Conservation (phyloP, 2,113 vertebrate species). For the Phocoena sinus region DNA sequence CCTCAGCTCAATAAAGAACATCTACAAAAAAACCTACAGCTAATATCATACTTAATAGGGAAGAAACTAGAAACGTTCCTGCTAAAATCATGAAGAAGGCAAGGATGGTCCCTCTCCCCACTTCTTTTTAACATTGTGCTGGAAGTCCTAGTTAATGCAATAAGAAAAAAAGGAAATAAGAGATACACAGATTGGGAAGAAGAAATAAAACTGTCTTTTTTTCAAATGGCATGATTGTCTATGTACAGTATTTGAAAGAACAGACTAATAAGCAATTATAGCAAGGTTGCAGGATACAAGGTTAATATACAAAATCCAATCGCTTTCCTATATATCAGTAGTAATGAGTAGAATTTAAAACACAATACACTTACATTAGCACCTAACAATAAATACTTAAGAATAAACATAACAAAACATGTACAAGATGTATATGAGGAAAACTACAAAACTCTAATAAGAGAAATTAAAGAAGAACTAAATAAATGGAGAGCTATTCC, state of each 20-base stretch:
- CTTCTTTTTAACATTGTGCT: background rate
- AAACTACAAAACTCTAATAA: background rate
- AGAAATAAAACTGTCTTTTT: background rate
- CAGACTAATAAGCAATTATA: background rate
- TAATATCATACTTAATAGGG: background rate
- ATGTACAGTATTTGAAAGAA: background rate
- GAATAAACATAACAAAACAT: background rate
- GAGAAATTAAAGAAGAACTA: background rate
- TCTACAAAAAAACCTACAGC: background rate
- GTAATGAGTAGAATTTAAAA: background rate
- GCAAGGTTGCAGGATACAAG: background rate
- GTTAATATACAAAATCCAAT: background rate
- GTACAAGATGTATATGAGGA: background rate
- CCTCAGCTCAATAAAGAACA: background rate
- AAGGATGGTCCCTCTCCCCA: background rate
- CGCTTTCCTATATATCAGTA: background rate
- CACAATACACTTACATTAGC: background rate
- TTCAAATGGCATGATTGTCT: background rate
- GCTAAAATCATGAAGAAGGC: background rate
- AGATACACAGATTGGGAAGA: background rate
- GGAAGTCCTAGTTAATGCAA: background rate
- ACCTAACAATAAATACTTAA: background rate
- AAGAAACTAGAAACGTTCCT: background rate
- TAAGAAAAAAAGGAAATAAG: background rate
- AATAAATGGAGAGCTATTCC: background rate